Conservation (phyloP, 1,140 invertebrate genomes). For the Anastrepha obliqua region DNA sequence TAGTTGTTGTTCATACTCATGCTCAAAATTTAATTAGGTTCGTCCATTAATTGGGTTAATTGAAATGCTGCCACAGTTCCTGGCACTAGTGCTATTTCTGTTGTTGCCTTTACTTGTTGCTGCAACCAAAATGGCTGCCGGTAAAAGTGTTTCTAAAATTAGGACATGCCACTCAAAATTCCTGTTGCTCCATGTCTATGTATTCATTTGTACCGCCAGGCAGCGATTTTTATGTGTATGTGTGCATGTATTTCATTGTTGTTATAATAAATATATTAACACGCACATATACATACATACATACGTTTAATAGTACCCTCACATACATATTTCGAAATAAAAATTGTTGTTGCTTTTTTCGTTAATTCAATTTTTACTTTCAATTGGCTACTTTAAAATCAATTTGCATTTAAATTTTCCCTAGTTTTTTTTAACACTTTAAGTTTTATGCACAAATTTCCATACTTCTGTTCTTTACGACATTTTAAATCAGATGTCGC, state of each 20-base stretch:
- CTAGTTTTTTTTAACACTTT: no score
- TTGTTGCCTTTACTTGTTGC: neutral
- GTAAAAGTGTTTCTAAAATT: conserved; percentile 70
- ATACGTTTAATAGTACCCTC: neutral
- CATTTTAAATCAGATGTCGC: no score
- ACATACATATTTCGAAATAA: no score
- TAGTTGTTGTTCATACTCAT: conserved; percentile 1
- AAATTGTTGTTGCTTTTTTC: no score
- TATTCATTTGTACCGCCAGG: neutral
- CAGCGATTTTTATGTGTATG: neutral
- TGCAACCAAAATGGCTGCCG: conserved; percentile 58
- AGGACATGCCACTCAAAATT: conserved; percentile 70
- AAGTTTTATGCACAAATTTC: no score
- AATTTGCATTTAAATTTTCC: no score
- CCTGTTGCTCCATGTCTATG: neutral
- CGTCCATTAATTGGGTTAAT: conserved; percentile 74
- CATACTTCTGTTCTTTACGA: no score
- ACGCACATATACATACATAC: neutral
- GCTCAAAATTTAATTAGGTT: conserved; percentile 73
- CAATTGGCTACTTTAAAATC: no score
- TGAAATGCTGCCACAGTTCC: conserved; percentile 62
- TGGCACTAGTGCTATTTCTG: neutral
- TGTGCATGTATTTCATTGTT: no score
- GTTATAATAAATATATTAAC: neutral
- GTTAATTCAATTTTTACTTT: no score